Conservation (phyloP, 2,888 invertebrate genomes). For the Macrophya alboannulata region DNA sequence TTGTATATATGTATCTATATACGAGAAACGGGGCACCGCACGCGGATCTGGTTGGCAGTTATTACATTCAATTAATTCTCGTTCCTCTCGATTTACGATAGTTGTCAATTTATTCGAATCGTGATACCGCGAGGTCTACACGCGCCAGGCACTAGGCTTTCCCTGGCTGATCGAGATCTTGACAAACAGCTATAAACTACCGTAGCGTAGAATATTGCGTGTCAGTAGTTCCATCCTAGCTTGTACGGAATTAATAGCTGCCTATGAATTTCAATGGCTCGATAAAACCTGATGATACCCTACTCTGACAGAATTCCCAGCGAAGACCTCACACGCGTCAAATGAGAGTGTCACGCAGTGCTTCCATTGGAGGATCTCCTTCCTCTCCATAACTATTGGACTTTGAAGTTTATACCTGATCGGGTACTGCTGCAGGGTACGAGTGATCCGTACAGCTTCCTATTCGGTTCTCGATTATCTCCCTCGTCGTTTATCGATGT, state of each 20-base stretch:
- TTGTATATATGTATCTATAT: not conserved
- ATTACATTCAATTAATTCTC: constrained; percentile 60
- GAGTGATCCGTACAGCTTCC: constrained; percentile 26
- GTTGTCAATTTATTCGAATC: constrained; percentile 61
- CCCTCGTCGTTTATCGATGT: constrained; percentile 14
- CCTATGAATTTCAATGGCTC: constrained; percentile 63
- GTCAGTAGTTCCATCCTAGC: constrained; percentile 60
- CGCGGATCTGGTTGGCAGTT: constrained; percentile 45
- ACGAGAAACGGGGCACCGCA: not conserved
- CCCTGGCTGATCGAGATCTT: constrained; percentile 57
- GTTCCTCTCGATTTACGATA: constrained; percentile 59
- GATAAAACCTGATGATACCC: constrained; percentile 61
- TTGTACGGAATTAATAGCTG: constrained; percentile 63
- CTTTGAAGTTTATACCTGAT: constrained; percentile 37
- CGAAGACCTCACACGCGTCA: constrained; percentile 59
- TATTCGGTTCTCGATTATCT: constrained; percentile 24
- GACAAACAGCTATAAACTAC: constrained; percentile 57
- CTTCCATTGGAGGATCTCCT: not conserved
- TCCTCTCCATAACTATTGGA: not conserved
- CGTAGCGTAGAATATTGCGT: constrained; percentile 59
- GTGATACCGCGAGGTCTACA: constrained; percentile 49
- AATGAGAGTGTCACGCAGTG: constrained; percentile 28
- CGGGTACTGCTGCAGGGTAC: constrained; percentile 20
- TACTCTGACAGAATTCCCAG: constrained; percentile 26
- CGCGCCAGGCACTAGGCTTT: constrained; percentile 55